Percentiles rank a stretch among this genome's conserved stretches.
Conservation (phyloP, 2,888 invertebrate species). For the Diplazon laetatorius region DNA sequence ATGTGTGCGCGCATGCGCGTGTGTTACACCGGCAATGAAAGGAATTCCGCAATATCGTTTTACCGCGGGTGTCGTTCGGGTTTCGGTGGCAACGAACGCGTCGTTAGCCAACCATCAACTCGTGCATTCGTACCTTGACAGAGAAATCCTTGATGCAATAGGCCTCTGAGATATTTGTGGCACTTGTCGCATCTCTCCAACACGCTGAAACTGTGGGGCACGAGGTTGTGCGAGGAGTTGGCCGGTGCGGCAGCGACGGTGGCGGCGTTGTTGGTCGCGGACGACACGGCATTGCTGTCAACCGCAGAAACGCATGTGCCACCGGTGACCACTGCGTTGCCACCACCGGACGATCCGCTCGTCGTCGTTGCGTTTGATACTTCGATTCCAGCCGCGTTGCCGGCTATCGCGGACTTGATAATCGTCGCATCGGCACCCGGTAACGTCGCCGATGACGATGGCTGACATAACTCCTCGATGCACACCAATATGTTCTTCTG, state of each 20-base stretch:
- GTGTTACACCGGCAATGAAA: neutral
- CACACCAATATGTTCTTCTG: slow-evolving; percentile 87
- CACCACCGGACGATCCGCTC: slow-evolving; percentile 27
- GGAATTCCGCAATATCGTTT: neutral
- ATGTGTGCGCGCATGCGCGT: neutral
- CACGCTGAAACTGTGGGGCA: slow-evolving; percentile 87
- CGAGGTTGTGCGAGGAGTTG: slow-evolving; percentile 82
- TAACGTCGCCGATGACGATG: slow-evolving; percentile 70
- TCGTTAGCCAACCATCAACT: neutral
- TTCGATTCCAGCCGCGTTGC: slow-evolving; percentile 61
- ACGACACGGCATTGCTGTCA: slow-evolving; percentile 35
- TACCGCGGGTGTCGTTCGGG: too few species aligned
- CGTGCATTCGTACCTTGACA: slow-evolving; percentile 84
- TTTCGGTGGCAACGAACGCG: neutral
- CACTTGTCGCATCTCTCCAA: slow-evolving; percentile 89
- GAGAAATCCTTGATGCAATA: slow-evolving; percentile 88
- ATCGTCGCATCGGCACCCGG: slow-evolving; percentile 64
- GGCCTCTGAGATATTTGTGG: slow-evolving; percentile 87
- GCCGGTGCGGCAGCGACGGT: slow-evolving; percentile 62
- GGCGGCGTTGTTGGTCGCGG: slow-evolving; percentile 11
- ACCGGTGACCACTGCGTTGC: slow-evolving; percentile 8
- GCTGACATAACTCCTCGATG: slow-evolving; percentile 86
- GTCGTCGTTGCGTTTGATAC: slow-evolving; percentile 61
- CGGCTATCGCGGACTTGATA: slow-evolving; percentile 63
- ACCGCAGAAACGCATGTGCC: slow-evolving; percentile 18